Evolutionary conservation across 2,888 invertebrate species (phyloP), one percentile per base, ranked within the genome.

Genomic region (Philhelius pedissequus): DNA sequence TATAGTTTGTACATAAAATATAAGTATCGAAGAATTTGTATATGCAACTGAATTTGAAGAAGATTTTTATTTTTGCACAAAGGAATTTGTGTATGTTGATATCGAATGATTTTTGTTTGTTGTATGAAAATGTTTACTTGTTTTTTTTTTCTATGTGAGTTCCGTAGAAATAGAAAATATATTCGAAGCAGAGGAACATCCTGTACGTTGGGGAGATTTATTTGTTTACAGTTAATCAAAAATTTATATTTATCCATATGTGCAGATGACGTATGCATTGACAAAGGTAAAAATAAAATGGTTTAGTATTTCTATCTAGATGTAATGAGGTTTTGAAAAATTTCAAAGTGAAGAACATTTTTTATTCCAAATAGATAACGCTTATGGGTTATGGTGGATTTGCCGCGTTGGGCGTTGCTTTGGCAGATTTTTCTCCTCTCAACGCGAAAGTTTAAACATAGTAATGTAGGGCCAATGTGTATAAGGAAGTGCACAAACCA

Each of bases 61-160:
- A 20, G 6, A 18, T 22, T 58, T 58, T 58, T 60, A 38, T 58
- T 58, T 58, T 60, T 25, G 40, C 60, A 60, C 60, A 60, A 40
- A 60, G 25, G 11, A 60, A 60, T 25, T 22, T 60, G n/a, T 60
- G 38, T 60, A 40, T 60, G 9, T 56, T n/a, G 18, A 11, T 11
- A 52, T 52, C 15, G 27, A 30, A 52, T 52, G 15, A 5, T 35
- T 18, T 11, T 32, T 56, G 11, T 18, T 7, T 32, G 1, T 4
- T 58, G 3, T n/a, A n/a, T n/a, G n/a, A n/a, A 56, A 56, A 35
- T 56, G 6, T 58, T 60, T 38, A 27, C 25, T 25, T 25, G 3
- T 15, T 0, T 25, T 15, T 25, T 25, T 22, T 13, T 35, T 40
- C 8, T 58, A n/a, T 38, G 7, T 20, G 13, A 54, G 32, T 35